Base-by-base conservation (phyloP, 23 tunicate species). In the Halocynthia aurantium region DNA sequence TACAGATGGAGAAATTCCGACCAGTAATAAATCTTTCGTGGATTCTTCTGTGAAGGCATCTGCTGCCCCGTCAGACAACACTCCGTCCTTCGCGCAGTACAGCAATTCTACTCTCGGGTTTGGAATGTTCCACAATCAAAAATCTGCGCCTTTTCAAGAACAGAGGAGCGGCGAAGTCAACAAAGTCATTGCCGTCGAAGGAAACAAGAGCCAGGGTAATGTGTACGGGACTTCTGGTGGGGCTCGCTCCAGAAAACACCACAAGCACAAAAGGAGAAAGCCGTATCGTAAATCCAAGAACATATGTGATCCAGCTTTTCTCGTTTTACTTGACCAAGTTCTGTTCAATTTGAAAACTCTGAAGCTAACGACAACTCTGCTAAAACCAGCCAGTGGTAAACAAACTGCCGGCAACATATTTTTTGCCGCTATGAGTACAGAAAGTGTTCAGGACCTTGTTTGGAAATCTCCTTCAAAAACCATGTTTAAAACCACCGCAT, bases 241-340 rank as follows among this genome's bases (percentile, higher is more conserved):
- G 58, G 64, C 57, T 44, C 82, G 49, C 22, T 64, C 72, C 70
- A 67, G 22, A 86, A 92, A 92, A 61, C 92, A 86, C 70, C 22
- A 44, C 20, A 92, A 92, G 70, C 80, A 86, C 74, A 92, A 86
- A 40, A 86, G 78, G 79, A 91, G 85, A 77, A 92, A 86, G 73
- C 69, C 80, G 57, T 61, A 74, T 7, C 57, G 92, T 7, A 73
- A 82, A 62, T 70, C 92, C 0, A 86, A 86, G 67, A 84, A 75
- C 52, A 74, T 75, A 12, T 52, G 74, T 52, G 98, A 92, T 55
- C 98, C 98, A 5, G 83, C 85, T 22, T 92, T 92, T 58, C 69
- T 86, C 7, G 53, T 51, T 52, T 62, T 75, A 8, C 62, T 92
- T 79, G 88, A 92, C 18, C 73, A 82, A 53, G 60, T 92, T 9